These are phyloP conservation scores for Beris morrisii DNA, from an alignment of 2,888 invertebrate genomes.

Conservation along the genomic window DNA sequence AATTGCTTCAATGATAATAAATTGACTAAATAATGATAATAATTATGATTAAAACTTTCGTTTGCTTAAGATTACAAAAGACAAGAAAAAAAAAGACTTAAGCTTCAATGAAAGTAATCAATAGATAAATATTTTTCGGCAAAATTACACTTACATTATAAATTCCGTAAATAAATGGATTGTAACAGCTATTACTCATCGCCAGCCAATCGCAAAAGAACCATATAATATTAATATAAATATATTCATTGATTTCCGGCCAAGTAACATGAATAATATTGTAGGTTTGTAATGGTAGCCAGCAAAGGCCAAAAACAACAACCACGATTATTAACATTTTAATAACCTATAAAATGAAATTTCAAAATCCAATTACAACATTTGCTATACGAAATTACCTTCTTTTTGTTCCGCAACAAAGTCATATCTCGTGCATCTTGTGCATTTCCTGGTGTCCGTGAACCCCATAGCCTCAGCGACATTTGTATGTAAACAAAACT, in stretches of 20 bases:
- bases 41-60: too few relatives aligned
- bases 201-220: constrained; percentile 86
- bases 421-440: constrained; percentile 77
- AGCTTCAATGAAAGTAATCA: too few relatives aligned
- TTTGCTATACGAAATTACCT: constrained; percentile 60
- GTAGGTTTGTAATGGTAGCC: constrained; percentile 79
- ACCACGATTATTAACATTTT: constrained; percentile 88
- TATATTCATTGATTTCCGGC: constrained; percentile 71
- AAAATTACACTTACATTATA: constrained; percentile 71
- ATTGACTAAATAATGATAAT: too few relatives aligned
- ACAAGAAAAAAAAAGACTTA: too few relatives aligned
- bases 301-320: constrained; percentile 77
- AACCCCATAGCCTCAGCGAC: constrained; percentile 78
- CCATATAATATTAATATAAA: constrained; percentile 82
- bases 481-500: constrained; percentile 79
- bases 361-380: not conserved
- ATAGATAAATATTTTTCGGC: too few relatives aligned
- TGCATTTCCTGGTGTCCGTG: constrained; percentile 76
- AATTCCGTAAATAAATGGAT: constrained; percentile 87
- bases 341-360: constrained; percentile 65
- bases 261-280: constrained; percentile 72
- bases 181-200: constrained; percentile 88
- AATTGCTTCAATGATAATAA: too few relatives aligned
- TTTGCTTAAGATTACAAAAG: too few relatives aligned
- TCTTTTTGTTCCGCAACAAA: constrained; percentile 78